Conservation (phyloP, 2,888 invertebrate genomes). For the Dicyrtomina minuta region DNA sequence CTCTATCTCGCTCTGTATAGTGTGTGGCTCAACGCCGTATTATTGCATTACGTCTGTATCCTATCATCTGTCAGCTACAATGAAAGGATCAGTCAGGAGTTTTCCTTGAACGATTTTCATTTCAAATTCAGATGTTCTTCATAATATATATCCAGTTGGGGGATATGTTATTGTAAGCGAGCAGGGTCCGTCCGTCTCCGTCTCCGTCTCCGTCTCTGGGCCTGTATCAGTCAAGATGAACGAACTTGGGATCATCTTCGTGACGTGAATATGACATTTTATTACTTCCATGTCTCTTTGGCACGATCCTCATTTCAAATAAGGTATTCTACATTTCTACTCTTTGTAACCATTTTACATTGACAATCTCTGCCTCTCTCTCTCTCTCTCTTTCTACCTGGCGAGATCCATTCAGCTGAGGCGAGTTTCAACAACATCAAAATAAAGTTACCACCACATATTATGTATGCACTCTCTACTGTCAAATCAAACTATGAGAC, state of each 20-base stretch:
- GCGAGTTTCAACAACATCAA: neutral
- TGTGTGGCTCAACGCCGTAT: slow-evolving; percentile 9
- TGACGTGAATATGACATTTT: slow-evolving; percentile 30
- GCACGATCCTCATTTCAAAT: slow-evolving; percentile 27
- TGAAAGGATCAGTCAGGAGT: slow-evolving; percentile 32
- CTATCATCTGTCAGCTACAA: slow-evolving; percentile 31
- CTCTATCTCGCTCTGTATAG: neutral
- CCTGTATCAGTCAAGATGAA: slow-evolving; percentile 18
- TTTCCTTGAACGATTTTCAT: slow-evolving; percentile 33
- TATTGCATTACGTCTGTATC: slow-evolving; percentile 30
- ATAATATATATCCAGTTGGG: slow-evolving; percentile 29
- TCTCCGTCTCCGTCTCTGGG: slow-evolving; percentile 10
- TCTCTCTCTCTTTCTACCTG: neutral
- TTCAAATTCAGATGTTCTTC: slow-evolving; percentile 24
- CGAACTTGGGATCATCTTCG: slow-evolving; percentile 30
- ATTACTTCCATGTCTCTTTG: slow-evolving; percentile 24
- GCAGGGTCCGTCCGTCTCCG: slow-evolving; percentile 18
- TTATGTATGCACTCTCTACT: too few species aligned
- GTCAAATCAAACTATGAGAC: too few species aligned
- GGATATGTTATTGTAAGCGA: slow-evolving; percentile 19
- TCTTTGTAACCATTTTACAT: neutral
- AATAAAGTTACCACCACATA: too few species aligned
- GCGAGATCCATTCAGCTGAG: neutral
- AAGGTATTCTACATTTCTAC: slow-evolving; percentile 10
- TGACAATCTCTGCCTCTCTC: neutral